These are phyloP conservation scores for Frieseomelitta varia DNA, from an alignment of 1,140 invertebrate genomes.

Conservation along the genomic window DNA sequence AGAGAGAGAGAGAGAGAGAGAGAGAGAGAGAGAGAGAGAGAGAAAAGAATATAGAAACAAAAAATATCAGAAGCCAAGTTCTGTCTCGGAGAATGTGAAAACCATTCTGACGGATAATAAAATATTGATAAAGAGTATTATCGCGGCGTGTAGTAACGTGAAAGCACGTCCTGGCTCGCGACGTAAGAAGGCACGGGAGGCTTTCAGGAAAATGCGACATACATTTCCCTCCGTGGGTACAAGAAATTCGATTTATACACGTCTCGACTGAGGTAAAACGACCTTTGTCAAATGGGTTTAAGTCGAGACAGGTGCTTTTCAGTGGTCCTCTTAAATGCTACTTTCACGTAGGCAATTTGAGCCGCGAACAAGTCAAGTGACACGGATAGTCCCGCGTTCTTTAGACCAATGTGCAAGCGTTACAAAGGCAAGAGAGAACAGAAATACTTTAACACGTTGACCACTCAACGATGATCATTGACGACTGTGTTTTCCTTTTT, in stretches of 20 bases:
- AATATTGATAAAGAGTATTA: not conserved
- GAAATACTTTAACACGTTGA: too few relatives aligned
- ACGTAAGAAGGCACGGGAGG: not conserved
- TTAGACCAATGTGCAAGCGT: too few relatives aligned
- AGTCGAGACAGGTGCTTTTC: not conserved
- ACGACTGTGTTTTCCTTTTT: too few relatives aligned
- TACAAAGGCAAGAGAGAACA: too few relatives aligned
- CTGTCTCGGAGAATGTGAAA: not conserved
- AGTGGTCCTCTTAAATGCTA: not conserved
- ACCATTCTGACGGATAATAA: not conserved
- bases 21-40: not conserved
- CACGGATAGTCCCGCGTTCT: too few relatives aligned
- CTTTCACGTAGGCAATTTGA: not conserved
- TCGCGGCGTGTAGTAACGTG: not conserved
- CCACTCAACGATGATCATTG: too few relatives aligned
- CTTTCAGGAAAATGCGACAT: not conserved
- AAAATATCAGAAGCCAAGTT: not conserved
- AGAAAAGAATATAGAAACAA: too few relatives aligned
- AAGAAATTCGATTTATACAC: slow-evolving; percentile 27
- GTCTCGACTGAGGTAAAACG: not conserved
- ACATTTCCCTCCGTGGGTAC: not conserved
- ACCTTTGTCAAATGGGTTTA: slow-evolving; percentile 15
- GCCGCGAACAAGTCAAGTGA: not conserved
- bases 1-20: too few relatives aligned
- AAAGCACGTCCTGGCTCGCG: not conserved